A percentile compares a stretch with the other conserved stretches of the same genome.
phyloP scores from a whole-genome alignment of 2,797 vertebrate genomes.

The Delichon dasypus region DNA sequence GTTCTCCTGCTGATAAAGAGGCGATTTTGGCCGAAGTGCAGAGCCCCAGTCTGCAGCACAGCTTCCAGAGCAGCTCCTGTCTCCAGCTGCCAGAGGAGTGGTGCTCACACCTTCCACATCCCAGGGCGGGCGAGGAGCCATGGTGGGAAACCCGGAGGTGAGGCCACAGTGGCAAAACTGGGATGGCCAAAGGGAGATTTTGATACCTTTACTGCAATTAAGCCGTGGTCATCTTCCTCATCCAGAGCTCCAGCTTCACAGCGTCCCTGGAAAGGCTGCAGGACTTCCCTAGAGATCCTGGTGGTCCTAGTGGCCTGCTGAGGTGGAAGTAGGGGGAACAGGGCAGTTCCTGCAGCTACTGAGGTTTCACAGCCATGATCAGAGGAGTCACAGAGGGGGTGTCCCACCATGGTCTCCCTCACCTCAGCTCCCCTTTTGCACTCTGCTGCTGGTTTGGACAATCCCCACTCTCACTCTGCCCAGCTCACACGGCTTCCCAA shows the following conservation, averaged over 20 bases:
- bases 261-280: not conserved
- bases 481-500: not conserved
- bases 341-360: not conserved
- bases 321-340: not conserved
- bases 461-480: not conserved
- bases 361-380: not conserved
- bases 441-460: not conserved
- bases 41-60: not conserved
- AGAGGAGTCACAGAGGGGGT: not conserved
- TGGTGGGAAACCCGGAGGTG: not conserved
- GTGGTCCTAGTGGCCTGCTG: not conserved
- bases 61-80: constrained; percentile 13
- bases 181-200: not conserved
- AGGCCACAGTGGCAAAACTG: not conserved
- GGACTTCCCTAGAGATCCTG: not conserved
- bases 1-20: constrained; percentile 58
- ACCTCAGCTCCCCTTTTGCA: not conserved
- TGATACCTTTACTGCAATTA: not conserved
- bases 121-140: fast-evolving
- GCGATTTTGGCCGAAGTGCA: not conserved
- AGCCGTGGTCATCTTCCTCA: not conserved
- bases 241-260: not conserved
- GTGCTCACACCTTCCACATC: not conserved
- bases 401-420: not conserved
- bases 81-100: not conserved